Evolutionary conservation across 1,140 invertebrate species (phyloP).

Genomic region (Planococcus citri): DNA sequence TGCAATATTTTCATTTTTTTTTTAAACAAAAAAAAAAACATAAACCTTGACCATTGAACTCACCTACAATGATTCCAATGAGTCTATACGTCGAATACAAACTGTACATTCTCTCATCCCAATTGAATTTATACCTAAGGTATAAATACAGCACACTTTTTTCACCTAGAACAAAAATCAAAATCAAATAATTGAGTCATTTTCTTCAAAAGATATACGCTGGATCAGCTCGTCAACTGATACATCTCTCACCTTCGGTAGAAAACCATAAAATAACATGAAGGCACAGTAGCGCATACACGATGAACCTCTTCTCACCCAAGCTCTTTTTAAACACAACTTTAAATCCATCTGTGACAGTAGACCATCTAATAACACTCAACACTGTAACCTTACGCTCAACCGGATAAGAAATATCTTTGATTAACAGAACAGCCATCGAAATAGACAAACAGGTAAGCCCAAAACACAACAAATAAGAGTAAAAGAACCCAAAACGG

Average conservation of each 20-base stretch:
- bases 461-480: neutral
- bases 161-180: neutral
- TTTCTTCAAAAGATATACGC: no score
- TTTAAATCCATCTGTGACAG: neutral
- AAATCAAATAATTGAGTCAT: no score
- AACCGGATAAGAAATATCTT: neutral
- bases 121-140: neutral
- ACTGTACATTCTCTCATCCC: neutral
- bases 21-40: no score
- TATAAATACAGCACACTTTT: conserved; percentile 10
- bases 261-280: neutral
- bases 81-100: neutral
- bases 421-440: neutral
- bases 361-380: neutral
- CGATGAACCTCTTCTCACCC: neutral
- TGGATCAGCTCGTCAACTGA: neutral
- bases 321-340: neutral
- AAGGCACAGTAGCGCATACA: neutral
- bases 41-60: neutral
- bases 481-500: neutral
- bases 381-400: neutral
- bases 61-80: neutral
- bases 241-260: neutral
- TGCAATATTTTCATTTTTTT: no score
- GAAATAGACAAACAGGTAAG: neutral